Evolutionary conservation across 2,888 invertebrate species (phyloP), one percentile per base, ranked within the genome.

Genomic region (Adineta ricciae): DNA sequence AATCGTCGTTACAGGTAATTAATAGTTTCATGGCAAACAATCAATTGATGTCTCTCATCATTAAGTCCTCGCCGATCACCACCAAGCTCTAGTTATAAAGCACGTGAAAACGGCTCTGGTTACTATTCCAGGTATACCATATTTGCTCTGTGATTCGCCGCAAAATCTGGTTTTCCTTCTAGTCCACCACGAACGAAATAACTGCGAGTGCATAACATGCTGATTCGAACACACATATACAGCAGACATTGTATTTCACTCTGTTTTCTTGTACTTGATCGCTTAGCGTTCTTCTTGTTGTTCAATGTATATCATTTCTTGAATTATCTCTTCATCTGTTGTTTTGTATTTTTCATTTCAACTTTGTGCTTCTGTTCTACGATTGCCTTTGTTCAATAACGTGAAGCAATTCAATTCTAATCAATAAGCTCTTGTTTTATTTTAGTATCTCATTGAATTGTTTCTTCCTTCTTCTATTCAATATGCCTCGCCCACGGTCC

Each of bases 401-500:
- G 19, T 64, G 32, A 64, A 14, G 7, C 32, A 64, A 64, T 64
- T 64, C 32, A 64, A 64, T 64, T 32, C 16, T 64, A 19, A 64
- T 64, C 32, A 64, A 64, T 64, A 32, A 1, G 27, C 32, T 64
- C 27, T 64, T 32, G 24, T 64, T 64, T 0, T 41, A 41, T 38
- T 78, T 41, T 78, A 38, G 41, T n/a, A 78, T 78, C n/a, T 41
- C 8, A 41, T 78, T n/a, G 5, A 41, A 41, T 78, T 38, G 3
- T 2, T 78, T 38, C 27, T 4, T 73, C 2, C 41, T 5, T 41
- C 14, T 41, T 2, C 11, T 19, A 38, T 24, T 38, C 7, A 41
- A 11, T 7, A 78, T 78, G 78, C 78, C 78, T n/a, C 78, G 78
- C 24, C n/a, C 78, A 78, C 41, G 78, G n/a, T 64, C 56, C n/a